Base-by-base conservation (phyloP, 2,888 invertebrate genomes). In the Drosophila greeni region DNA sequence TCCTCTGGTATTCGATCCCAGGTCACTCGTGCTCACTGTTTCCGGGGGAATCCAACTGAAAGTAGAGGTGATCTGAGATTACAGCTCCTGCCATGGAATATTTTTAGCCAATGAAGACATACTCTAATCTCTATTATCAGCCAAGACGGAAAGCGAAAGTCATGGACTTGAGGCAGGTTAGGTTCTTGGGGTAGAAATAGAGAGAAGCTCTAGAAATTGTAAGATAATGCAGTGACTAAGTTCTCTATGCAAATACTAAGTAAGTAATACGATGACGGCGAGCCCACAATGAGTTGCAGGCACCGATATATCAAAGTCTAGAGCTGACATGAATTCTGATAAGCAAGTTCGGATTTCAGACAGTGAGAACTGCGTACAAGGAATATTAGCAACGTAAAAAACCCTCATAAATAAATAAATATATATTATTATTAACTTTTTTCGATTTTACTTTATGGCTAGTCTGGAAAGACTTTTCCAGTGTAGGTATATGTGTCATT, bases 1-100 rank as follows among this genome's bases (percentile, higher is more conserved):
- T n/a, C 47, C 72, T 1, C 34, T 72, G 16, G 29, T 43, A 4
- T 69, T 36, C 16, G 42, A 72, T 48, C 47, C 72, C 7, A 48
- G n/a, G 1, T 54, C 56, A 2, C 56, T 72, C 14, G 42, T 53
- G 0, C 40, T 69, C 14, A 45, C 29, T 4, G 45, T 29, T 14
- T 12, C 7, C 0, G 45, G 29, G 5, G 45, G 45, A 18, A 45
- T 45, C 11, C 12, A 29, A 8, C 29, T 45, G 8, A 45, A 29
- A 18, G 29, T 45, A 1, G 29, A 45, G 2, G 18, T 18, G 1
- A 45, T 29, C 7, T 45, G 5, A 42, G n/a, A 2, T 26, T 26
- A 26, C 9, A 9, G 26, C 26, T 9, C 26, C 26, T 9, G 11
- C 12, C 12, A 24, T 42, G 26, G 12, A 26, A 43, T 42, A 42